A percentile compares a stretch with the other conserved stretches of the same genome.
phyloP scores from a whole-genome alignment of 2,113 vertebrate genomes.

The Psittacula cyanocephala region DNA sequence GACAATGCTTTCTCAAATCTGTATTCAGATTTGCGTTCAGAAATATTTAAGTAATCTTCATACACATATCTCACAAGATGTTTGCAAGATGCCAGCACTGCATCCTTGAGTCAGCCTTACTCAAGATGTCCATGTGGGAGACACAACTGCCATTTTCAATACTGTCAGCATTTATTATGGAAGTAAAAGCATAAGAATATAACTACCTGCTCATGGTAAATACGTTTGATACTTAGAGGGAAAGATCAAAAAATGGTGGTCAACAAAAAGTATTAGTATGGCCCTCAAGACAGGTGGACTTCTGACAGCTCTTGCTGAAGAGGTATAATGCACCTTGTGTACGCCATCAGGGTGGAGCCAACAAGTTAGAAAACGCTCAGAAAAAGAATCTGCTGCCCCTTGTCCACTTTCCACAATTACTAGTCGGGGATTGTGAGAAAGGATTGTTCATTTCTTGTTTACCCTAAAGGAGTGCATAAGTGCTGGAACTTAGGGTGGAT shows the following conservation, averaged over 20 bases:
- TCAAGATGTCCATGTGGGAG: background rate
- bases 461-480: background rate
- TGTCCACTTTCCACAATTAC: accelerated
- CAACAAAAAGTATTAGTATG: background rate
- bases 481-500: background rate
- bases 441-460: background rate
- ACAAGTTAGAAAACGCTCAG: background rate
- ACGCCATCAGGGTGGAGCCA: background rate
- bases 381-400: background rate
- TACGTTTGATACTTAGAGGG: background rate
- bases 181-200: background rate
- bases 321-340: no score
- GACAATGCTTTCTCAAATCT: background rate
- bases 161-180: background rate
- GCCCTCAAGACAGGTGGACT: background rate
- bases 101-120: background rate
- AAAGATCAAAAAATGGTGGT: background rate
- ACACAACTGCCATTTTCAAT: background rate
- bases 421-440: background rate
- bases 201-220: background rate
- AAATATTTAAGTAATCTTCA: background rate
- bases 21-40: background rate
- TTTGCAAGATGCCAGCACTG: background rate
- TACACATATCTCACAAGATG: background rate
- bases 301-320: background rate